Evolutionary conservation across 2,888 invertebrate species (phyloP), one percentile per base, ranked within the genome.

Genomic region (Norana najaformis): DNA sequence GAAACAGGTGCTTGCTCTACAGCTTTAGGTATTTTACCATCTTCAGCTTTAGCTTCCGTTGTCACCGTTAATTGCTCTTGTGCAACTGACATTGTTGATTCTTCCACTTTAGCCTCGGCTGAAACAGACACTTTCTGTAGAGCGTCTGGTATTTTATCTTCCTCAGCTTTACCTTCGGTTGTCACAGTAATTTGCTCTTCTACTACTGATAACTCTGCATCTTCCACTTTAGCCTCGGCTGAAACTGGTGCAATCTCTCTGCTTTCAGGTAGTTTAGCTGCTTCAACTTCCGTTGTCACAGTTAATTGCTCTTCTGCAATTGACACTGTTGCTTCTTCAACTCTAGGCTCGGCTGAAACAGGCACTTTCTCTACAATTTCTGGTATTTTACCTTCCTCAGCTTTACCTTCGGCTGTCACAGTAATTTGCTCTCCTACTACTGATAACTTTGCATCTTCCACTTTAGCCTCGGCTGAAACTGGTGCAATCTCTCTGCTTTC

Each of bases 71-170:
- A 34, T 88, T 88, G 83, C 23, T 38, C 83, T 83, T 89, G 38
- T n/a, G 69, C 11, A 38, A 88, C 88, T 83, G 83, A 39, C 35
- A 34, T 23, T 85, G 41, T 34, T n/a, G 35, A 16, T 30, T 88
- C 41, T 41, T 90, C 90, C 36, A 85, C 16, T 85, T 38, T 39
- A 30, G 41, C 20, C 34, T 89, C 89, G 8, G 37, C 83, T 53
- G 89, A 89, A 37, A 89, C 38, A 36, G n/a, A 35, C 18, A 5
- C 38, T 18, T 36, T 16, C 3, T 34, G 6, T 11, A 36, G 2
- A 8, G n/a, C 38, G 30, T 41, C 88, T 37, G 4, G n/a, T 38
- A 41, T 2, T 38, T 41, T 11, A 18, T 18, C 38, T 88, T 88
- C 88, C 11, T 36, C 53, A 30, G 53, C 35, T 36, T 23, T 53